Base-by-base conservation (phyloP, 2,888 invertebrate species). In the Perdita meconis region DNA sequence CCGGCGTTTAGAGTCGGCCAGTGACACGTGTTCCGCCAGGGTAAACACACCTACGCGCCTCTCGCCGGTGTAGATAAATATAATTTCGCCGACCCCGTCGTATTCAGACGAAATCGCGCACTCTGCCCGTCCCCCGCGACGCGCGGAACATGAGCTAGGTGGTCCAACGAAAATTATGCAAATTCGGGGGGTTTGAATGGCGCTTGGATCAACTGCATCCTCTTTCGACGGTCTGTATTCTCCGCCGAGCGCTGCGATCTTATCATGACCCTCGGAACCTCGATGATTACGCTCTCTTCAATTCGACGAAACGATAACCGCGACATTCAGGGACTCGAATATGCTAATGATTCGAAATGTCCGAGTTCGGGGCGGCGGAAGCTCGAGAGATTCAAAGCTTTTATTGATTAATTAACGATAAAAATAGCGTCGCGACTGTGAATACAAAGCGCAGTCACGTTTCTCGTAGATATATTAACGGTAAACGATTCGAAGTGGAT, bases 11-110 rank as follows among this genome's bases (percentile, higher is more conserved):
- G 44, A 51, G 34, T n/a, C 40, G 67, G 71, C 79, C 72, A 75
- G 61, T 75, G 81, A 80, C 81, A 81, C 81, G 69, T 74, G 80
- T 81, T 80, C 55, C 69, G 63, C 26, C 36, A 53, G 71, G 36
- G 63, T 81, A 80, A 77, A 80, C 77, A 65, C 61, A 47, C 68
- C 70, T 70, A 71, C 70, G 63, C 42, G 47, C 50, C 26, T 51
- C 42, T n/a, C n/a, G n/a, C n/a, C n/a, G n/a, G 50, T 10, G 13
- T 51, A 38, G 71, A 80, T 68, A 80, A 81, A 76, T 80, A 76
- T 72, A 69, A 63, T 71, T 64, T 64, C 53, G 34, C 24, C 8
- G 8, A 8, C 61, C 67, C 67, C 64, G 75, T 55, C 30, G 30
- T 44, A 56, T 66, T 13, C 51, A 19, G 26, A 5, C 24, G 56